Evolutionary conservation across 2,797 vertebrate species (phyloP).

Genomic region (Acomys russatus): DNA sequence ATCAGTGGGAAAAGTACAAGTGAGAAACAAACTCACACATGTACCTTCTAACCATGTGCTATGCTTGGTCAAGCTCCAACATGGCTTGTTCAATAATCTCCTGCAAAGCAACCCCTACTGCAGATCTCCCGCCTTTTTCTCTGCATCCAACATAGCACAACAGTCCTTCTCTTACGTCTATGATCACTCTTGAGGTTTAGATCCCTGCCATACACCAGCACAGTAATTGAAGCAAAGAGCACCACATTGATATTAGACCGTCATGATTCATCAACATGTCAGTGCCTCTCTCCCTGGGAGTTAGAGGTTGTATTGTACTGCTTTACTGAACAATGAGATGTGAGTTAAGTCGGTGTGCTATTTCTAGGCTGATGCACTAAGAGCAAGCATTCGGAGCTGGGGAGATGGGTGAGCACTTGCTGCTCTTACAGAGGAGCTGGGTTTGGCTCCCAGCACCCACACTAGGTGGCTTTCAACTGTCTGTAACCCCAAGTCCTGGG

Average conservation of each 20-base stretch:
- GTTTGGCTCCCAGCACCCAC: not conserved
- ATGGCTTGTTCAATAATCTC: not conserved
- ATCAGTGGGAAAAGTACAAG: not conserved
- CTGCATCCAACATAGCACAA: not conserved
- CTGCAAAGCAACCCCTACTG: not conserved
- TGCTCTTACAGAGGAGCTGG: not conserved
- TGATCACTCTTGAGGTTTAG: not conserved
- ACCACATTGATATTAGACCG: not conserved
- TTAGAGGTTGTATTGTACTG: not conserved
- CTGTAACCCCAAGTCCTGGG: not conserved
- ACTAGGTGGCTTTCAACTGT: not conserved
- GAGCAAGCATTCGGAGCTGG: not conserved
- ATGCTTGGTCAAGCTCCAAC: not conserved
- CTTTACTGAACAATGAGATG: not conserved
- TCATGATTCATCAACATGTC: not conserved
- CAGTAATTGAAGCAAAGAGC: not conserved
- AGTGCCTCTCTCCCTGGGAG: rapidly evolving
- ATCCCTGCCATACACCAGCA: not conserved
- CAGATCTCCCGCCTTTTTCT: not conserved
- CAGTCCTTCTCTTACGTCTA: not conserved
- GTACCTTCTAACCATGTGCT: not conserved
- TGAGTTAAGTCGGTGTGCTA: not conserved
- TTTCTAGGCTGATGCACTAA: not conserved
- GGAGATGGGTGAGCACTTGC: not conserved
- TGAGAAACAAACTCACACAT: not conserved